Evolutionary conservation across 1,140 invertebrate species (phyloP).

Genomic region (Drosophila ananassae): DNA sequence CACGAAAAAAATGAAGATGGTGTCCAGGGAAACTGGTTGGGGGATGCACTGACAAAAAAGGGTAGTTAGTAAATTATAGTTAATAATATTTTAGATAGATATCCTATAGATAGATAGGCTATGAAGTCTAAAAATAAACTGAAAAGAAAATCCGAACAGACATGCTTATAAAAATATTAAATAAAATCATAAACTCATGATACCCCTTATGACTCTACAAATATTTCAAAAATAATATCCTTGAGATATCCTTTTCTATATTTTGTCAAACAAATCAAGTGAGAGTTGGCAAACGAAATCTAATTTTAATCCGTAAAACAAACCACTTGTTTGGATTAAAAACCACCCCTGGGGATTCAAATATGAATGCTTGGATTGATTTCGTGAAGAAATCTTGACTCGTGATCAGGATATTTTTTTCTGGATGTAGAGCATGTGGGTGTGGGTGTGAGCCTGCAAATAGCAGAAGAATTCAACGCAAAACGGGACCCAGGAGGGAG

Average conservation of each 20-base stretch:
- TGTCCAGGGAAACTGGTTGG: constrained; percentile 36
- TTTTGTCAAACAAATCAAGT: background rate
- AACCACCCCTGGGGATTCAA: background rate
- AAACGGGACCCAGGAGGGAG: background rate
- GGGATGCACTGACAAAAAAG: constrained; percentile 5
- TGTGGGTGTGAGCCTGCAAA: constrained; percentile 69
- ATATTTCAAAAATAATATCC: background rate
- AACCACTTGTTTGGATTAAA: constrained; percentile 1
- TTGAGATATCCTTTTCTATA: background rate
- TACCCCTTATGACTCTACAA: background rate
- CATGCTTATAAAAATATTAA: too few species aligned
- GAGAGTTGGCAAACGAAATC: background rate
- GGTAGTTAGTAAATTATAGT: background rate
- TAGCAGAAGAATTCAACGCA: constrained; percentile 71
- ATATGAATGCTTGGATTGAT: background rate
- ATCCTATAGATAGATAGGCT: too few species aligned
- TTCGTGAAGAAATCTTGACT: constrained; percentile 1
- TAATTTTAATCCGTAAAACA: background rate
- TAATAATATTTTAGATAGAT: background rate
- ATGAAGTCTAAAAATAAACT: too few species aligned
- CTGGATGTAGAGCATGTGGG: constrained; percentile 26
- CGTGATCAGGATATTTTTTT: constrained; percentile 3
- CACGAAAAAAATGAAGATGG: constrained; percentile 32
- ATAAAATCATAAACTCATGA: too few species aligned
- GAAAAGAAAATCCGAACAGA: too few species aligned